These are phyloP conservation scores for Labeo rohita DNA, from an alignment of 2,113 vertebrate genomes.

Conservation along the genomic window DNA sequence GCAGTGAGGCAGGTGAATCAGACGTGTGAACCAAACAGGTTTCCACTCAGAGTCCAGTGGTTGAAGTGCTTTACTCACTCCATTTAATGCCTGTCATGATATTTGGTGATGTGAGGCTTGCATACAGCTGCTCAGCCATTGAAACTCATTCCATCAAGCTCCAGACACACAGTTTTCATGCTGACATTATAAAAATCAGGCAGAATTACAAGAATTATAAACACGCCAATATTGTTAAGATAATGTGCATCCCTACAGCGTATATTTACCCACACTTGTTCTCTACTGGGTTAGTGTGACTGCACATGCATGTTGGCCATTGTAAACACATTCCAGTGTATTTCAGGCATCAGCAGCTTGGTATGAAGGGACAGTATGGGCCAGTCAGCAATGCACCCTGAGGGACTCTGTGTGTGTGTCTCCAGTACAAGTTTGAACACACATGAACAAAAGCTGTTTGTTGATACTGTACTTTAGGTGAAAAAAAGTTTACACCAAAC, in stretches of 20 bases:
- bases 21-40: too few relatives aligned
- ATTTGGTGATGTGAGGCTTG: too few relatives aligned
- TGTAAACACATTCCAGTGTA: conserved; percentile 47
- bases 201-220: neutral
- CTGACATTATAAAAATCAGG: neutral
- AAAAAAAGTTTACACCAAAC: neutral
- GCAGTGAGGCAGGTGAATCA: too few relatives aligned
- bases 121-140: too few relatives aligned
- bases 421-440: neutral
- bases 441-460: neutral
- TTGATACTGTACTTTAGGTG: neutral
- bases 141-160: too few relatives aligned
- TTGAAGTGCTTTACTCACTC: too few relatives aligned
- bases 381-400: conserved; percentile 30
- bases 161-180: too few relatives aligned
- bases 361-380: conserved; percentile 42
- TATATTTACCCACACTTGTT: neutral
- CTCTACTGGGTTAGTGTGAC: neutral
- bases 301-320: conserved; percentile 8
- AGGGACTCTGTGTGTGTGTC: neutral
- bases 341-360: conserved; percentile 34
- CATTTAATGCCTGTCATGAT: too few relatives aligned
- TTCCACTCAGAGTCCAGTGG: too few relatives aligned
- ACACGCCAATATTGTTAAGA: neutral
- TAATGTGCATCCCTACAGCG: neutral